Evolutionary conservation across 2,888 invertebrate genomes (phyloP).

Genomic region (Dascillus cervinus): DNA sequence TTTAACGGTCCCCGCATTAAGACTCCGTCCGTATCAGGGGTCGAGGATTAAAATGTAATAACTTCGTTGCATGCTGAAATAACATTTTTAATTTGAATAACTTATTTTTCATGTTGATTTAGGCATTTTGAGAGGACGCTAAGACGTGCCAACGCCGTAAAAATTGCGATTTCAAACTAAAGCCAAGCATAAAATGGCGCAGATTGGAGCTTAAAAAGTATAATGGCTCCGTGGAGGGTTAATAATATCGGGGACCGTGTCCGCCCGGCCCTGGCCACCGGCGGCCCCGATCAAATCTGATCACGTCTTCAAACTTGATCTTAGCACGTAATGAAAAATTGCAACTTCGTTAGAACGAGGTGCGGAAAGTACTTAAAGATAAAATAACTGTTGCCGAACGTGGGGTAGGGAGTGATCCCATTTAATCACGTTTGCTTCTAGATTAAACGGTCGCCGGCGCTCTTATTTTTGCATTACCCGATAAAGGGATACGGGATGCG

Average conservation of each 20-base stretch:
- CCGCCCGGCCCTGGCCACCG: slow-evolving; percentile 15
- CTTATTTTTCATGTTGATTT: slow-evolving; percentile 66
- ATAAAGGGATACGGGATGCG: slow-evolving; percentile 30
- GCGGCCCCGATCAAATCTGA: slow-evolving; percentile 39
- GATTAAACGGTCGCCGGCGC: slow-evolving; percentile 34
- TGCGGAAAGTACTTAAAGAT: too few species aligned
- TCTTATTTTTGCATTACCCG: slow-evolving; percentile 29
- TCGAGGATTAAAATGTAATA: slow-evolving; percentile 46
- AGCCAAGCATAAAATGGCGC: slow-evolving; percentile 65
- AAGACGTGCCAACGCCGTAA: slow-evolving; percentile 62
- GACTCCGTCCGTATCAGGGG: slow-evolving; percentile 39
- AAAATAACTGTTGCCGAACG: slow-evolving; percentile 27
- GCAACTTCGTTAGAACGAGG: slow-evolving; percentile 37
- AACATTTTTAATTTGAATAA: slow-evolving; percentile 68
- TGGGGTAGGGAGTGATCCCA: slow-evolving; percentile 14
- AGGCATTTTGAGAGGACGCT: slow-evolving; percentile 51
- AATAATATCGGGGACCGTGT: slow-evolving; percentile 42
- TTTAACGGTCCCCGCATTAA: slow-evolving; percentile 42
- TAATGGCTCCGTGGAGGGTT: slow-evolving; percentile 46
- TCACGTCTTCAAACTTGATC: slow-evolving; percentile 51
- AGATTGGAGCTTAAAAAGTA: slow-evolving; percentile 68
- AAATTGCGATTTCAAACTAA: slow-evolving; percentile 65
- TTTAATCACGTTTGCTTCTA: slow-evolving; percentile 37
- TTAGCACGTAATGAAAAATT: slow-evolving; percentile 64
- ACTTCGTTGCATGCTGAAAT: slow-evolving; percentile 44